phyloP scores from a whole-genome alignment of 1,140 invertebrate genomes.

The Bilobella aurantiaca region DNA sequence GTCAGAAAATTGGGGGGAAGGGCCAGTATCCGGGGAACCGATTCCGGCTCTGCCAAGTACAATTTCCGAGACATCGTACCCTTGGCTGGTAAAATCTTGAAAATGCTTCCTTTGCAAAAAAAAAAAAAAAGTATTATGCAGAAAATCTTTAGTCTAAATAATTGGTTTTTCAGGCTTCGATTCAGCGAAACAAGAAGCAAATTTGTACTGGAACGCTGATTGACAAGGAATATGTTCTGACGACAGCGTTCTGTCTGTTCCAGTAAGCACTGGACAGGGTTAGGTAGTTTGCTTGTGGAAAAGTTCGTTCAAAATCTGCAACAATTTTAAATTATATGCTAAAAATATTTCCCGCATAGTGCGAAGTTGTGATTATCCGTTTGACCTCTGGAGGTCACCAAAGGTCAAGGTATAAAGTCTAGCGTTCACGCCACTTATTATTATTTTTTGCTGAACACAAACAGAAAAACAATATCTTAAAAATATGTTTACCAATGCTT shows the following conservation, averaged over 20 bases:
- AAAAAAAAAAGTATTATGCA: too few relatives aligned
- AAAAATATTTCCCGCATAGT: background rate
- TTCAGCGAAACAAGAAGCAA: constrained; percentile 13
- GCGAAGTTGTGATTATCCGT: background rate
- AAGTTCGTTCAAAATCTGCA: background rate
- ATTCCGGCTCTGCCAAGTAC: background rate
- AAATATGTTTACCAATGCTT: too few relatives aligned
- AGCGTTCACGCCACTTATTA: too few relatives aligned
- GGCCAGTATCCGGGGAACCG: background rate
- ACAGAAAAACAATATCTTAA: too few relatives aligned
- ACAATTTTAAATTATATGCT: background rate
- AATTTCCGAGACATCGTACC: constrained; percentile 10
- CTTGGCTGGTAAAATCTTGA: constrained; percentile 24
- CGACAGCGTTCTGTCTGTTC: constrained; percentile 17
- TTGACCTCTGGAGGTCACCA: too few relatives aligned
- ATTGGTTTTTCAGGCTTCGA: constrained; percentile 14
- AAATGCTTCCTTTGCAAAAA: background rate
- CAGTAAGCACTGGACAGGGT: constrained; percentile 17
- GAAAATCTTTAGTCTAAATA: background rate
- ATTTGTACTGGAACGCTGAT: constrained; percentile 21
- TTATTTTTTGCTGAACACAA: too few relatives aligned
- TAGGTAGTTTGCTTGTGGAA: background rate
- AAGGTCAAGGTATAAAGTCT: too few relatives aligned
- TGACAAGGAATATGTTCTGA: constrained; percentile 18
- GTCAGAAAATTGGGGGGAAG: background rate